phyloP scores from a whole-genome alignment of 2,113 vertebrate genomes.

The Anarhynchus alexandrinus region DNA sequence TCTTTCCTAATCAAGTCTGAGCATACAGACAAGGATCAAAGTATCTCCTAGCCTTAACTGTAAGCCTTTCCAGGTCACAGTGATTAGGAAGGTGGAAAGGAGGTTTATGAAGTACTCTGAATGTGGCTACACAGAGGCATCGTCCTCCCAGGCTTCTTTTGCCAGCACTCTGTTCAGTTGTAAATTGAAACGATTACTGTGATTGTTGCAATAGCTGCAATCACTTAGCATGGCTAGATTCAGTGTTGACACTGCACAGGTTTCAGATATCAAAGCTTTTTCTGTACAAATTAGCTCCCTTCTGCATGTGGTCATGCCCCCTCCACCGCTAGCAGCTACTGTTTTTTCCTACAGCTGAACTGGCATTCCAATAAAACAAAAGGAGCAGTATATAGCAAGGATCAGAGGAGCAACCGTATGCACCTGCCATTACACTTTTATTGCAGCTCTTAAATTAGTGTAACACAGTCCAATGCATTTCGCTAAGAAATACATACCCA shows the following conservation, averaged over 20 bases:
- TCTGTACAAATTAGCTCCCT: background rate
- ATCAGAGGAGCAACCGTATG: background rate
- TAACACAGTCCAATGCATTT: background rate
- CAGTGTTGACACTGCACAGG: background rate
- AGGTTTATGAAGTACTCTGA: background rate
- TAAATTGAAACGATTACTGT: background rate
- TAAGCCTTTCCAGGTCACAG: background rate
- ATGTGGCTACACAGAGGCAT: background rate
- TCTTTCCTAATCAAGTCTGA: background rate
- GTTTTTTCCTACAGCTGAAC: background rate
- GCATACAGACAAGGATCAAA: background rate
- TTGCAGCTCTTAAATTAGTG: background rate
- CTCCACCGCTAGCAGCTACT: background rate
- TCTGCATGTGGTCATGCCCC: background rate
- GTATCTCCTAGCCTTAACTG: background rate
- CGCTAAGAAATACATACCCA: background rate
- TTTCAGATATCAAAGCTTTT: slow-evolving; percentile 13
- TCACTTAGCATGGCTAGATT: background rate
- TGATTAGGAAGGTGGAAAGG: background rate
- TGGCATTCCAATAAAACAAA: background rate
- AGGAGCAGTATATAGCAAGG: background rate
- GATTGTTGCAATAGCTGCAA: background rate
- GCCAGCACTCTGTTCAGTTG: background rate
- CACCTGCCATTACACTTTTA: background rate
- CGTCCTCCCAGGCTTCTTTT: background rate